phyloP scores from a whole-genome alignment of 2,113 vertebrate genomes.

The Anarhynchus alexandrinus region DNA sequence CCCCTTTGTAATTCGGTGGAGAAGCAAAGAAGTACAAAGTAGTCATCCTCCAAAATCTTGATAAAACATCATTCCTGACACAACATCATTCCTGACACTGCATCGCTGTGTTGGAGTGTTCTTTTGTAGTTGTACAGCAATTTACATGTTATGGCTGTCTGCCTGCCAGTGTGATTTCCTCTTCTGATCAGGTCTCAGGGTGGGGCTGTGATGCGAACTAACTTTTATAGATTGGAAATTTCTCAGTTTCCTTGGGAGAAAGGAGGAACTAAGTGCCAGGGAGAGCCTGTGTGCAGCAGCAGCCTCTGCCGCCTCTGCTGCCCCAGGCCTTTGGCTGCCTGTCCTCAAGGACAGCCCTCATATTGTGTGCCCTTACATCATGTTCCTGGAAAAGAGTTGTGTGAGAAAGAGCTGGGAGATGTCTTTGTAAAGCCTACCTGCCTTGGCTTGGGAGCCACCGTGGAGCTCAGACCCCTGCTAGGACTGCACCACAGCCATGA shows the following conservation, averaged over 20 bases:
- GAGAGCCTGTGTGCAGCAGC: background rate
- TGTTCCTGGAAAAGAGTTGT: background rate
- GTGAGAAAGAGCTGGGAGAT: background rate
- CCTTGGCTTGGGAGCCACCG: background rate
- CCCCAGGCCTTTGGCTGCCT: background rate
- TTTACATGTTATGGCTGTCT: accelerated
- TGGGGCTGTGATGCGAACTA: background rate
- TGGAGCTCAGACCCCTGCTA: background rate
- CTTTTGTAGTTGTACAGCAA: background rate
- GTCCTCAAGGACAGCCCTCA: background rate
- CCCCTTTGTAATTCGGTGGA: background rate
- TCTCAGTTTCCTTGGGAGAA: background rate
- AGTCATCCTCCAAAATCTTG: background rate
- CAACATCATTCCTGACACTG: background rate
- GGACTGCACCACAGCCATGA: background rate
- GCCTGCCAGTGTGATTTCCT: background rate
- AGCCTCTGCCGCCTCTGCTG: background rate
- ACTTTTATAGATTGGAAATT: background rate
- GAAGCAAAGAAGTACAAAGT: background rate
- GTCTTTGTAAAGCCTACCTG: background rate
- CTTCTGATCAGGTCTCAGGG: background rate
- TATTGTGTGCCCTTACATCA: accelerated
- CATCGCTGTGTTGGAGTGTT: background rate
- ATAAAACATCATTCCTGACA: background rate
- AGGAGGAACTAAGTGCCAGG: background rate